Evolutionary conservation across 2,113 vertebrate species (phyloP).

Genomic region (Vulpes vulpes): DNA sequence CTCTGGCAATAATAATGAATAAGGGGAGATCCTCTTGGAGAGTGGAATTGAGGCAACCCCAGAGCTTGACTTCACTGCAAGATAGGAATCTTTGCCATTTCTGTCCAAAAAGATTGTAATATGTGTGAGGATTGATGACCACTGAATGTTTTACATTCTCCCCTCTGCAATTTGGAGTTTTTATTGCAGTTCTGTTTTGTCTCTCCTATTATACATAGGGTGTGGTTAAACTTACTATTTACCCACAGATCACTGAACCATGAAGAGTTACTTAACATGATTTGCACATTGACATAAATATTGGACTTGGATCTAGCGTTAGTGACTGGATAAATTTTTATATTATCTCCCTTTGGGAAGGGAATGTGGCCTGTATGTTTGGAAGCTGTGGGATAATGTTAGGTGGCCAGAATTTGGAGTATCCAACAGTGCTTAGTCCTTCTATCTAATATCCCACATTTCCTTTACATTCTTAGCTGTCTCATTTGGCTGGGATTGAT

Average conservation of each 20-base stretch:
- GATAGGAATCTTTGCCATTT: neutral
- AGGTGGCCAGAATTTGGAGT: neutral
- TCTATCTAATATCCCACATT: neutral
- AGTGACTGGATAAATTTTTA: neutral
- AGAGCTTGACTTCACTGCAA: neutral
- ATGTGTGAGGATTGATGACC: neutral
- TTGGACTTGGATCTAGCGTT: neutral
- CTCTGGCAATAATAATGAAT: neutral
- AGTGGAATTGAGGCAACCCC: neutral
- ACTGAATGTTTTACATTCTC: neutral
- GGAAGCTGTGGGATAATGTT: neutral
- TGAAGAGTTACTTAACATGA: conserved; percentile 18
- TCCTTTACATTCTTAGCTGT: neutral
- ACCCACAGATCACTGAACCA: conserved; percentile 2
- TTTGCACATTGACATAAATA: conserved; percentile 1
- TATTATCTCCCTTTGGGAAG: neutral
- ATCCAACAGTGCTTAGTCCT: neutral
- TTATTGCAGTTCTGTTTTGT: conserved; percentile 34
- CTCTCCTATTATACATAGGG: neutral
- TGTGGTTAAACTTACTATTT: conserved; percentile 23
- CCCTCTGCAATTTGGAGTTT: conserved; percentile 25
- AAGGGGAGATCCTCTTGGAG: neutral
- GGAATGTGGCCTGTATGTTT: neutral
- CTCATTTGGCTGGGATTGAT: neutral
- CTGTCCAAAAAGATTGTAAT: neutral